Base-by-base conservation (phyloP, 2,888 invertebrate species). In the Cancer borealis region DNA sequence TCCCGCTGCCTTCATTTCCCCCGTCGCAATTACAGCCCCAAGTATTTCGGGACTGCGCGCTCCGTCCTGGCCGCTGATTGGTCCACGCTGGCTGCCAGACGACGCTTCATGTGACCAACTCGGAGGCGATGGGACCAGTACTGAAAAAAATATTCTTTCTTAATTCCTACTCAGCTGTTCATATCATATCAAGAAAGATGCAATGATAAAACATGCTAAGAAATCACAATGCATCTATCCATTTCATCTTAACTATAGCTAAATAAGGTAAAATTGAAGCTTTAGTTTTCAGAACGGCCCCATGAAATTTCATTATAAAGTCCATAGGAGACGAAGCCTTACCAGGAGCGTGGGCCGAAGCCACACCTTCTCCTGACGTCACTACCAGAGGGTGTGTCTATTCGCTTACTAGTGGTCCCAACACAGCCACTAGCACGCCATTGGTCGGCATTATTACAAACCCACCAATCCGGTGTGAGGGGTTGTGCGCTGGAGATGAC, bases 1-100 rank as follows among this genome's bases (percentile, higher is more conserved):
- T 87, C 26, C 26, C 6, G 91, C 66, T 84, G 92, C 92, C 93
- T 93, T 88, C 93, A 47, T 92, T 93, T 93, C 93, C 93, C 93
- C 93, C 93, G 66, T 92, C 92, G 93, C 92, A 93, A 93, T 93
- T 93, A 93, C 92, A 88, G 88, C 88, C 49, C 88, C 88, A 88
- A 93, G 93, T 93, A 93, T 93, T 93, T 93, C 73, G 91, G 92
- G 93, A 92, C 73, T 92, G 93, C 92, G 93, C 91, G 66, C 66
- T 93, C 66, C 26, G 93, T 66, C 12, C 91, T 91, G 47, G 30
- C 45, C 91, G 46, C 88, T 93, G 93, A 93, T 93, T 93, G 93
- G 93, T 92, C 87, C 60, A n/a, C 66, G 26, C 73, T n/a, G 26
- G 54, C 92, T 66, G 45, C 93, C 93, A 88, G 88, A 92, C 93